Evolutionary conservation across 1,140 invertebrate species (phyloP).

Genomic region (Neoseiulus cucumeris): DNA sequence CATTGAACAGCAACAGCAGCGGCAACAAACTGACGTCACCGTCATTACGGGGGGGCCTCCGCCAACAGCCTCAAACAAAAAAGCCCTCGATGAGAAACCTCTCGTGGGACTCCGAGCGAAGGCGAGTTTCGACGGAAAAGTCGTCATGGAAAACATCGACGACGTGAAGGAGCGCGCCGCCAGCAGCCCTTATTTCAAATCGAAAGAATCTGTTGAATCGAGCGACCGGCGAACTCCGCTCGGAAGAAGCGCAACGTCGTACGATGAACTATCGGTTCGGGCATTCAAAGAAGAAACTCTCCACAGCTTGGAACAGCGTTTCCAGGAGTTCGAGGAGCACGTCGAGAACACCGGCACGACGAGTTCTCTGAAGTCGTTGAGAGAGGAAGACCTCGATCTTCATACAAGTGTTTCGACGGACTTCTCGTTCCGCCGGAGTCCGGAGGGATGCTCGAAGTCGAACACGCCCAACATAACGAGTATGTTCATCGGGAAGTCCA

Average conservation of each 20-base stretch:
- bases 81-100: background rate
- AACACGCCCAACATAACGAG: slow-evolving; percentile 1
- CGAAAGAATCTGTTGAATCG: background rate
- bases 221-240: background rate
- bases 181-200: background rate
- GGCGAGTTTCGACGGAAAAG: background rate
- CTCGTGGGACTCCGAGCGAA: background rate
- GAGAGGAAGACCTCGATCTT: background rate
- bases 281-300: slow-evolving; percentile 6
- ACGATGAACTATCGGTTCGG: background rate
- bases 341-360: background rate
- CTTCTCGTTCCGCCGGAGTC: slow-evolving; percentile 1
- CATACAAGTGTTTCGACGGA: background rate
- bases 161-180: background rate
- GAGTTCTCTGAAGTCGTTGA: background rate
- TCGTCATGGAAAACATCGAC: slow-evolving; percentile 10
- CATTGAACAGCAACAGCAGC: background rate
- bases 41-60: background rate
- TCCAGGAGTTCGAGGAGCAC: background rate
- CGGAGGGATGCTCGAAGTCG: background rate
- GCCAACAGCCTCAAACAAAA: background rate
- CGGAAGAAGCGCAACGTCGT: background rate
- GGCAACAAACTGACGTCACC: background rate
- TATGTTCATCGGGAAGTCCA: background rate
- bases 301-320: background rate